Conservation (phyloP, 2,113 vertebrate genomes). For the Alethe castanea region DNA sequence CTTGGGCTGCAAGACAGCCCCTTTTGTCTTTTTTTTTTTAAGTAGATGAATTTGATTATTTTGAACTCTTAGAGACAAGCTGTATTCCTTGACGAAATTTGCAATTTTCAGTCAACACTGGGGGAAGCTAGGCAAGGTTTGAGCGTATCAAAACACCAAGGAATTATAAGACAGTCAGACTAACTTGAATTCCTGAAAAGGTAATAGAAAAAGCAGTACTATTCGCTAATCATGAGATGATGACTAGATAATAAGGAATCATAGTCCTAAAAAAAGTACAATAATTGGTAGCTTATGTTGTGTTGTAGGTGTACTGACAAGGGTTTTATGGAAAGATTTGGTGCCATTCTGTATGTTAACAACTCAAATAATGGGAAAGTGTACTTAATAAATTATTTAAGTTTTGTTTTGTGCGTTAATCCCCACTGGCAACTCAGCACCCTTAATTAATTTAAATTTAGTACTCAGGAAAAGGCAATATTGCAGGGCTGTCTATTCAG, state of each 20-base stretch:
- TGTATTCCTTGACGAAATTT: not conserved
- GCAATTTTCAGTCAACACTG: not conserved
- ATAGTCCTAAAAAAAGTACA: not conserved
- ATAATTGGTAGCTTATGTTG: not conserved
- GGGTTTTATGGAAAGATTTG: not conserved
- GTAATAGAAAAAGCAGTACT: not conserved
- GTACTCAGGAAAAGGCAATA: not conserved
- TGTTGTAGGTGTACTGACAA: not conserved
- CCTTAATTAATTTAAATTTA: not conserved
- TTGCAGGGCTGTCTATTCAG: not conserved
- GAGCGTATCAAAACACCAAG: not conserved
- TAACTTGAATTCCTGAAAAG: not conserved
- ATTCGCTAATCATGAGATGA: not conserved
- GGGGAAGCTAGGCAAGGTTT: not conserved
- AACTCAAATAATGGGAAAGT: not conserved
- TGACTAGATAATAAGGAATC: not conserved
- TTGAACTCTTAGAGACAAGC: not conserved
- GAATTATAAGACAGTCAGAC: not conserved
- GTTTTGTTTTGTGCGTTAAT: not conserved
- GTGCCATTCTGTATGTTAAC: not conserved
- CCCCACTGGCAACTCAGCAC: not conserved
- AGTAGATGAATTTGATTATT: not conserved
- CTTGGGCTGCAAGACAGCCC: not conserved
- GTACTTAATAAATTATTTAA: not conserved
- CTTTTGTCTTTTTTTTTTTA: not conserved